Conservation (phyloP, 2,113 vertebrate species). For the Hyla sarda region DNA sequence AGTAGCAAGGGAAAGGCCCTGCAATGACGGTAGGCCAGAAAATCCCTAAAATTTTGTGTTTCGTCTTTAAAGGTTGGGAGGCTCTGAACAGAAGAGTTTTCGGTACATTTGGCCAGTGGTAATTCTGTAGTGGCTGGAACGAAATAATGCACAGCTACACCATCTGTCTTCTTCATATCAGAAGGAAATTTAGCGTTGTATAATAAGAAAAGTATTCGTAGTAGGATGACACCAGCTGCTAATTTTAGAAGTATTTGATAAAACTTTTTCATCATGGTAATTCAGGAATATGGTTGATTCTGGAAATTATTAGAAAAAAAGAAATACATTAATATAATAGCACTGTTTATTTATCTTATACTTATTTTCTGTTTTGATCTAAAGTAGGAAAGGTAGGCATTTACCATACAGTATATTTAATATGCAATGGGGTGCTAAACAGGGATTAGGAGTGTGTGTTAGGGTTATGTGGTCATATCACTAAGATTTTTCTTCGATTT, state of each 20-base stretch:
- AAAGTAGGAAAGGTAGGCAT: no score
- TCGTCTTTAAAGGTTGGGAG: conserved; percentile 67
- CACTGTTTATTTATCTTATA: no score
- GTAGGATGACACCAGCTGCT: neutral
- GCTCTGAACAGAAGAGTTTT: conserved; percentile 62
- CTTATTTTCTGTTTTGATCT: no score
- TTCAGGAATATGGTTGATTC: neutral
- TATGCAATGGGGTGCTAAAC: no score
- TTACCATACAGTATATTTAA: no score
- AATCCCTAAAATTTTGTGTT: conserved; percentile 67
- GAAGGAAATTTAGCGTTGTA: neutral
- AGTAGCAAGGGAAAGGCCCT: conserved; percentile 72
- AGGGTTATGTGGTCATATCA: no score
- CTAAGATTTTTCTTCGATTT: no score
- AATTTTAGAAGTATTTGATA: neutral
- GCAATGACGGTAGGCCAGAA: conserved; percentile 75
- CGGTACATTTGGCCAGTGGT: neutral
- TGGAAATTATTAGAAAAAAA: neutral
- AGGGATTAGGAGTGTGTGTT: no score
- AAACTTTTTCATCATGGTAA: neutral
- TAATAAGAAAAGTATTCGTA: neutral
- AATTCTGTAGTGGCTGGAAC: no score
- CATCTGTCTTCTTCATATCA: neutral
- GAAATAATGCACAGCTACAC: neutral
- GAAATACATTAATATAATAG: neutral